These are phyloP conservation scores for Nephrotoma appendiculata DNA, from an alignment of 2,888 invertebrate species.

Conservation along the genomic window DNA sequence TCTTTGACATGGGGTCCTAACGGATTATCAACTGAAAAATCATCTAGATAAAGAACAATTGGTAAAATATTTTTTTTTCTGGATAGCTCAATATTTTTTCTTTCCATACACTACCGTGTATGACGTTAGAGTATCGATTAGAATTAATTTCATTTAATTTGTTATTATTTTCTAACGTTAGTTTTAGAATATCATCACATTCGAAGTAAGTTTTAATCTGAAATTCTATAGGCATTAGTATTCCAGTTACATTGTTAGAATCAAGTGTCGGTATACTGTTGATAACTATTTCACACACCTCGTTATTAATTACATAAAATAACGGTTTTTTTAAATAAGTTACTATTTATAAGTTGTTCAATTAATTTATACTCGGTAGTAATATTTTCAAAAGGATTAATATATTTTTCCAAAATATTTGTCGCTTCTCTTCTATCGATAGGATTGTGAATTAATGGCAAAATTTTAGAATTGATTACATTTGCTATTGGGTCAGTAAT, in stretches of 20 bases:
- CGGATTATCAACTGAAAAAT: constrained; percentile 12
- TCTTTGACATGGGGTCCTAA: constrained; percentile 10
- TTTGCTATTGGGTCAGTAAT: neutral
- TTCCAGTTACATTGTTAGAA: constrained; percentile 9
- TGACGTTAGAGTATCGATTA: constrained; percentile 3
- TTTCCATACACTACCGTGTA: constrained; percentile 11
- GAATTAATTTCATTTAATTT: neutral
- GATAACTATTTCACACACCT: constrained; percentile 10
- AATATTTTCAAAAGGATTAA: neutral
- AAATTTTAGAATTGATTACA: neutral
- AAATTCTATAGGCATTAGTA: constrained; percentile 11
- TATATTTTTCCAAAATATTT: neutral
- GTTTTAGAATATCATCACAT: constrained; percentile 9
- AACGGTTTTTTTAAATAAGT: neutral
- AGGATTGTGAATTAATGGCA: neutral
- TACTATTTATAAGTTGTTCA: neutral
- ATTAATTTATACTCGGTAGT: constrained; percentile 7
- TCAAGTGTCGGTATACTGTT: constrained; percentile 6
- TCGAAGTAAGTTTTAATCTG: constrained; percentile 9
- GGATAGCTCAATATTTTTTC: constrained; percentile 7
- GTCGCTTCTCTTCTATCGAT: neutral
- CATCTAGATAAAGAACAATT: constrained; percentile 11
- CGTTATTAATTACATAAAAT: constrained; percentile 5
- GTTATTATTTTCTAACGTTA: constrained; percentile 9
- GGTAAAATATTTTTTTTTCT: constrained; percentile 10